Conservation (phyloP, 2,797 vertebrate genomes). For the Arctocebus calabarensis region DNA sequence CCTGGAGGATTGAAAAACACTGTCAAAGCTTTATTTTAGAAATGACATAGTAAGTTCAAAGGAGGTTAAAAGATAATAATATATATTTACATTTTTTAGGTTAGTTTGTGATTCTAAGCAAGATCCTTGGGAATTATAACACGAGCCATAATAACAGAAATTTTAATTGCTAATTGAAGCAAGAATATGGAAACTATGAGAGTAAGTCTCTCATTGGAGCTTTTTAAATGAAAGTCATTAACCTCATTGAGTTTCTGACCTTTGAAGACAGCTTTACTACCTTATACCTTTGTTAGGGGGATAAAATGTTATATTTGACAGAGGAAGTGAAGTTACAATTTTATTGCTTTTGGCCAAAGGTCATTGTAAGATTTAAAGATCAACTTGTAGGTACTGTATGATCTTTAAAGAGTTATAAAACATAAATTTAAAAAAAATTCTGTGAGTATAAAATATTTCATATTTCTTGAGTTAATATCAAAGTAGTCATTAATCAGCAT, state of each 20-base stretch:
- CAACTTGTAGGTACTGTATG: neutral
- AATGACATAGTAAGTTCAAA: neutral
- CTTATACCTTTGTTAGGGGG: neutral
- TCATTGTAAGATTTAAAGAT: constrained; percentile 50
- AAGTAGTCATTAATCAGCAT: neutral
- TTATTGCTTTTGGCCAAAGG: constrained; percentile 62
- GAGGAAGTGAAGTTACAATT: neutral
- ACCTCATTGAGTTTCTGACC: neutral
- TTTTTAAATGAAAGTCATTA: constrained; percentile 25
- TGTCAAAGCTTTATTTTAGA: neutral
- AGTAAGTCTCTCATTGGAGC: neutral
- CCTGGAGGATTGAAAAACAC: neutral
- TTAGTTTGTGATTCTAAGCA: constrained; percentile 13
- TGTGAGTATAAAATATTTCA: neutral
- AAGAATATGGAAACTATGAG: neutral
- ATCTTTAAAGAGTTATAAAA: constrained; percentile 53
- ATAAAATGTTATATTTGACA: neutral
- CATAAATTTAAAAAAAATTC: neutral
- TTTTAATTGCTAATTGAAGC: constrained; percentile 2
- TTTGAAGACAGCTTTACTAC: neutral
- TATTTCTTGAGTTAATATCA: neutral
- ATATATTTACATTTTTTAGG: neutral
- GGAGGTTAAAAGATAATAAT: neutral
- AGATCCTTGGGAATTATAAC: neutral
- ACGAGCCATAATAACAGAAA: neutral